A percentile compares a stretch with the other conserved stretches of the same genome.
Evolutionary conservation across 2,113 vertebrate genomes (phyloP).

Genomic region (Podarcis muralis): DNA sequence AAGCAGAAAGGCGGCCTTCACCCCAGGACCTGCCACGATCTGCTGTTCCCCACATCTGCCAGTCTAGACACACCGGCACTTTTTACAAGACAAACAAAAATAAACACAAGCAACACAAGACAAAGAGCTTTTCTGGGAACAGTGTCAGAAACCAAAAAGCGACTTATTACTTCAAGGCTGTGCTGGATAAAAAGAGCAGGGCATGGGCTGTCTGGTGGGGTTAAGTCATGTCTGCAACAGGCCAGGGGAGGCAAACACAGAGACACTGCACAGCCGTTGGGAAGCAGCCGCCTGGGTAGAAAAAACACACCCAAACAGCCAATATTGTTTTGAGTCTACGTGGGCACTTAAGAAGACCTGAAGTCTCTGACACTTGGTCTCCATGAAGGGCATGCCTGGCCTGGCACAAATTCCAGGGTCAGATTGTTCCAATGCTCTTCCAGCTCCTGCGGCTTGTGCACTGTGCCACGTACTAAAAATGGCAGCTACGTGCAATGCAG

Average conservation of each 20-base stretch:
- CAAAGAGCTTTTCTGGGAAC: slow-evolving; percentile 43
- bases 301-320: background rate
- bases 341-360: background rate
- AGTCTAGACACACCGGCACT: slow-evolving; percentile 57
- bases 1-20: slow-evolving; percentile 34
- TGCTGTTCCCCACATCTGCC: slow-evolving; percentile 35
- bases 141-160: slow-evolving; percentile 36
- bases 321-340: background rate
- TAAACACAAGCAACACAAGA: slow-evolving; percentile 50
- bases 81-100: slow-evolving; percentile 51
- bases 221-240: slow-evolving; percentile 70
- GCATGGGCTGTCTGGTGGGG: slow-evolving; percentile 57
- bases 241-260: slow-evolving; percentile 50
- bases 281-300: slow-evolving; percentile 15
- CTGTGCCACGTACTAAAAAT: background rate
- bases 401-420: background rate
- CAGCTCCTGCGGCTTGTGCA: background rate
- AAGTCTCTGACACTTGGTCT: background rate
- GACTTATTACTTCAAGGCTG: slow-evolving; percentile 57
- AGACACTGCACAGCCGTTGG: background rate
- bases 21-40: slow-evolving; percentile 18
- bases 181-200: slow-evolving; percentile 38
- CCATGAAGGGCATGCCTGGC: background rate
- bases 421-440: background rate
- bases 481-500: background rate